Base-by-base conservation (phyloP, 2,113 vertebrate species). In the Varanus salvator region DNA sequence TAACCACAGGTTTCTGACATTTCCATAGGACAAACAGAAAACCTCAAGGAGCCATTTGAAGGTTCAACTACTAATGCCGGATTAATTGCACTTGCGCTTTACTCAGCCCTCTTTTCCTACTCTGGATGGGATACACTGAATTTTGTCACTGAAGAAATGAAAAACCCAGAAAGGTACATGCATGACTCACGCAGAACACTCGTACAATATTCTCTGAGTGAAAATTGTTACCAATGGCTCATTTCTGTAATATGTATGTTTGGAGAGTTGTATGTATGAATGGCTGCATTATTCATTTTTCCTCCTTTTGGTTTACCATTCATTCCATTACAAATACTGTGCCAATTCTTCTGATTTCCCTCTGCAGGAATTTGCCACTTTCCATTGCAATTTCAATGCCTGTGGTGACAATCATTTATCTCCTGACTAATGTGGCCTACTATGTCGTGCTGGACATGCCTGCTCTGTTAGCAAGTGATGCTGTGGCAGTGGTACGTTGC, bases 71-170 rank as follows among this genome's bases (percentile, higher is more conserved):
- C 93, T 21, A 94, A 97, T 29, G 92, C 97, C 0, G 98, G 98
- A 44, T 97, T 96, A 95, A 97, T 98, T 0, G 97, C 98, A 0
- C 93, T 98, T 94, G 98, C 98, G 54, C 96, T 99, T 27, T 98
- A 98, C 94, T 98, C 98, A 0, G 98, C 98, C n/a, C 97, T 98
- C 71, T 98, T 98, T 95, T 99, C 98, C 93, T 98, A 98, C 95
- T 97, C 97, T 0, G 98, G 98, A 83, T 98, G 98, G 98, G 98
- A 99, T 89, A 98, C 98, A 0, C 97, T 99, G 91, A 98, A 98
- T 96, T 98, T 98, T 4, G 98, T 99, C 87, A 98, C 98, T 0
- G 98, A 99, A 93, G 98, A 98, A 94, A 98, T 99, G 94, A 87
- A 98, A 96, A 98, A 98, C 82, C 98, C 98, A 1, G 85, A 98